Conservation (phyloP, 2,888 invertebrate genomes). For the Dasypogon diadema region DNA sequence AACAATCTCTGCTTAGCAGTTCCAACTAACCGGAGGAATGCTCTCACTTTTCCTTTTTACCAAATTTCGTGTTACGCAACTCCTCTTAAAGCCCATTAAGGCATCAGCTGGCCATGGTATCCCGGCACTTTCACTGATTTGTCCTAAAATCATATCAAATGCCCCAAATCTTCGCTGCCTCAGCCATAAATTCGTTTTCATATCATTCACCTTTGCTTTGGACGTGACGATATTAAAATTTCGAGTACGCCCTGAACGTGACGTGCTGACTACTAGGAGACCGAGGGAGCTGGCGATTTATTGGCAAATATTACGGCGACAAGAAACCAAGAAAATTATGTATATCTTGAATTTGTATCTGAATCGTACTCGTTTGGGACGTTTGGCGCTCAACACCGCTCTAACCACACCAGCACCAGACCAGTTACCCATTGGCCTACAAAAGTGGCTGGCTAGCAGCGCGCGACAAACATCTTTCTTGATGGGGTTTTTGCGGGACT, state of each 20-base stretch:
- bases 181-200: slow-evolving; percentile 3
- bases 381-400: no score
- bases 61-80: slow-evolving; percentile 21
- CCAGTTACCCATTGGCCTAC: no score
- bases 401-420: no score
- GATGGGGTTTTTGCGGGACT: background rate
- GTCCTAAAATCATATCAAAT: slow-evolving; percentile 32
- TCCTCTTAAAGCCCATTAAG: background rate
- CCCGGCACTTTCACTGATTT: slow-evolving; percentile 23
- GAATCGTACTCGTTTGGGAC: no score
- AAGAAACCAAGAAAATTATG: no score
- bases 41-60: slow-evolving; percentile 47
- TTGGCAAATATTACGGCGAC: no score
- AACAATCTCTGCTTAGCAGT: slow-evolving; percentile 5
- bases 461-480: background rate
- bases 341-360: no score
- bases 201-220: background rate
- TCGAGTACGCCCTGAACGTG: no score
- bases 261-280: no score
- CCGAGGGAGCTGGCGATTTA: no score
- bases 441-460: background rate
- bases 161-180: slow-evolving; percentile 24
- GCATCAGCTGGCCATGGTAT: background rate
- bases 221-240: slow-evolving; percentile 36
- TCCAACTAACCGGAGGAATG: background rate